A percentile compares a stretch with the other conserved stretches of the same genome.
Evolutionary conservation across 2,888 invertebrate genomes (phyloP).

Genomic region (Torymus texanus): DNA sequence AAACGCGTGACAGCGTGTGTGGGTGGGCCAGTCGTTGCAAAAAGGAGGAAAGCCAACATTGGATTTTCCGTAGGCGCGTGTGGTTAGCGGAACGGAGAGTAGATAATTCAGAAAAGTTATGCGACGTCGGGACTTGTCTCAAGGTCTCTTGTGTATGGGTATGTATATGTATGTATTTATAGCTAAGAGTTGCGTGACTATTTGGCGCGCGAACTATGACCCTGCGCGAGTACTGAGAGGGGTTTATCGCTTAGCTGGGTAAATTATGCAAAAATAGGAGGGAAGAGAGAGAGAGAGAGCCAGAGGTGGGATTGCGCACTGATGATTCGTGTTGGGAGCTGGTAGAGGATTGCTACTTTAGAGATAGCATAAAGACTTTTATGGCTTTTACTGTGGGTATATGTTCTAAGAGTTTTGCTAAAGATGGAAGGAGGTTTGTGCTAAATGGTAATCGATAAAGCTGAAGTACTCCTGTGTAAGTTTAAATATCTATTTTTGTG

Average conservation of each 20-base stretch:
- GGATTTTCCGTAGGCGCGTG: background rate
- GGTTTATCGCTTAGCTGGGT: background rate
- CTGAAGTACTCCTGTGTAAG: no score
- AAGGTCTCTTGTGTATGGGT: no score
- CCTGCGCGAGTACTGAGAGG: background rate
- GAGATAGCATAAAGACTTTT: background rate
- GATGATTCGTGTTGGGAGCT: constrained; percentile 1
- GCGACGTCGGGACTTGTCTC: background rate
- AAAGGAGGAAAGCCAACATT: background rate
- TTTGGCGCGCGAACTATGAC: background rate
- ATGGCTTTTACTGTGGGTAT: background rate
- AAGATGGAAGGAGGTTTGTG: no score
- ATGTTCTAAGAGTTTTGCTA: background rate
- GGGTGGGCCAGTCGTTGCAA: constrained; percentile 19
- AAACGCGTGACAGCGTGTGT: background rate
- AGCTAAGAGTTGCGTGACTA: background rate
- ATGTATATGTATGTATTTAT: no score
- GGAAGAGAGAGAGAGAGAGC: no score
- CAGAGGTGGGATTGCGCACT: no score
- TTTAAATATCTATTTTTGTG: no score
- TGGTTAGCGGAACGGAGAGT: no score
- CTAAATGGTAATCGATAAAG: no score
- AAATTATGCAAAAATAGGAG: no score
- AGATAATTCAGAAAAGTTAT: constrained; percentile 28
- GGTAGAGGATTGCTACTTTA: constrained; percentile 3